Conservation (phyloP, 2,797 vertebrate species). For the Lepilemur septentrionalis region DNA sequence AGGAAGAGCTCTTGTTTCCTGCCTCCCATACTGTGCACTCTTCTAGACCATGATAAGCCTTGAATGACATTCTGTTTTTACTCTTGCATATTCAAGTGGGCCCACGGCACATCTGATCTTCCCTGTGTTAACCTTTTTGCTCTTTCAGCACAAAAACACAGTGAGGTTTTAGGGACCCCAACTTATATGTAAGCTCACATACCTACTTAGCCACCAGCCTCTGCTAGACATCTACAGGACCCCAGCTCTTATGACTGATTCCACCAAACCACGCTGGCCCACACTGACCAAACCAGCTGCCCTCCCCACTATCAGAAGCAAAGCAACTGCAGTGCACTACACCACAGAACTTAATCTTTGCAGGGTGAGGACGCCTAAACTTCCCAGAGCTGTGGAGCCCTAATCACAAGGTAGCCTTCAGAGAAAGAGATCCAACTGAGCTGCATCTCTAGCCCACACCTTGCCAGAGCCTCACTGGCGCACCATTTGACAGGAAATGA, state of each 20-base stretch:
- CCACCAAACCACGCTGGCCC: slow-evolving; percentile 32
- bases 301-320: slow-evolving; percentile 43
- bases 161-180: slow-evolving; percentile 27
- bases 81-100: background rate
- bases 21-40: background rate
- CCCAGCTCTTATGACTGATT: slow-evolving; percentile 34
- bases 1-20: slow-evolving; percentile 39
- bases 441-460: background rate
- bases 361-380: background rate
- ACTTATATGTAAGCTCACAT: background rate
- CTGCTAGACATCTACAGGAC: background rate
- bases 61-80: background rate
- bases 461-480: slow-evolving; percentile 37
- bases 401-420: slow-evolving; percentile 24
- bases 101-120: background rate
- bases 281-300: background rate
- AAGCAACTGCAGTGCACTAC: background rate
- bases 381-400: background rate
- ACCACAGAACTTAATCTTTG: background rate
- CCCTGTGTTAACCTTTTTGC: background rate
- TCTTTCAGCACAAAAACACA: slow-evolving; percentile 47
- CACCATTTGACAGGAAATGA: background rate
- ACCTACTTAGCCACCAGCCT: slow-evolving; percentile 49
- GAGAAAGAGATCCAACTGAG: background rate
- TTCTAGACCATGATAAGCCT: background rate